A percentile compares a stretch with the other conserved stretches of the same genome.
These are phyloP conservation scores for Percopsis omiscomaycus DNA, from an alignment of 2,797 vertebrate species.

Conservation along the genomic window DNA sequence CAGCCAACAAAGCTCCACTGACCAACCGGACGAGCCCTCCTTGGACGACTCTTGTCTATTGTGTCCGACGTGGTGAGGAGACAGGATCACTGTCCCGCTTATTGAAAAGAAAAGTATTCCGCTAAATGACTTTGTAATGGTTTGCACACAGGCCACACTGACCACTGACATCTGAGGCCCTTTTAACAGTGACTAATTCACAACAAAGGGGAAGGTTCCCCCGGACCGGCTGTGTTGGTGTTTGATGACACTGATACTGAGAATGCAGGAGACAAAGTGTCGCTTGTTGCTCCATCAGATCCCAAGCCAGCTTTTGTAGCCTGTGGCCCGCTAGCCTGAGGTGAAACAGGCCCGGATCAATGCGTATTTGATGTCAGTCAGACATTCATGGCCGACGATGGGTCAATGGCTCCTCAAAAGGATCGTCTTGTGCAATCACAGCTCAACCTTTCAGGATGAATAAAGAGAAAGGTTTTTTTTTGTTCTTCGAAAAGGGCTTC, in stretches of 20 bases:
- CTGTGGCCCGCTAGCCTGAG: slow-evolving; percentile 49
- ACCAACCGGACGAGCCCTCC: slow-evolving; percentile 10
- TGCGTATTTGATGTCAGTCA: slow-evolving; percentile 70
- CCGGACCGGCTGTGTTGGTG: slow-evolving; percentile 46
- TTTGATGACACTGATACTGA: slow-evolving; percentile 64
- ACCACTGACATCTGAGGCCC: slow-evolving; percentile 44
- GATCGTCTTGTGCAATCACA: slow-evolving; percentile 47
- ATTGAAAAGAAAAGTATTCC: not conserved
- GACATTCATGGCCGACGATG: slow-evolving; percentile 65
- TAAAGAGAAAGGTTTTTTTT: slow-evolving; percentile 13
- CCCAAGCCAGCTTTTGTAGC: slow-evolving; percentile 45
- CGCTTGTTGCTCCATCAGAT: slow-evolving; percentile 58
- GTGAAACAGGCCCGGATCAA: slow-evolving; percentile 65
- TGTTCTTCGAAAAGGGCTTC: not conserved
- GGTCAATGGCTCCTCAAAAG: slow-evolving; percentile 64
- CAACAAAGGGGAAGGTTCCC: slow-evolving; percentile 46
- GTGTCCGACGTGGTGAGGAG: slow-evolving; percentile 12
- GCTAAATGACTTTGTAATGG: slow-evolving; percentile 35
- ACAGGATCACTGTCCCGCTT: slow-evolving; percentile 8
- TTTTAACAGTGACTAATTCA: slow-evolving; percentile 56
- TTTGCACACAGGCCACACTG: slow-evolving; percentile 25
- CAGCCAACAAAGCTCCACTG: not conserved
- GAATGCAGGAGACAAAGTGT: slow-evolving; percentile 57
- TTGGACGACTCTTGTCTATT: slow-evolving; percentile 15
- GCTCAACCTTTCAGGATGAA: slow-evolving; percentile 39